Conservation (phyloP, 2,888 invertebrate genomes). For the Rhagonycha fulva region DNA sequence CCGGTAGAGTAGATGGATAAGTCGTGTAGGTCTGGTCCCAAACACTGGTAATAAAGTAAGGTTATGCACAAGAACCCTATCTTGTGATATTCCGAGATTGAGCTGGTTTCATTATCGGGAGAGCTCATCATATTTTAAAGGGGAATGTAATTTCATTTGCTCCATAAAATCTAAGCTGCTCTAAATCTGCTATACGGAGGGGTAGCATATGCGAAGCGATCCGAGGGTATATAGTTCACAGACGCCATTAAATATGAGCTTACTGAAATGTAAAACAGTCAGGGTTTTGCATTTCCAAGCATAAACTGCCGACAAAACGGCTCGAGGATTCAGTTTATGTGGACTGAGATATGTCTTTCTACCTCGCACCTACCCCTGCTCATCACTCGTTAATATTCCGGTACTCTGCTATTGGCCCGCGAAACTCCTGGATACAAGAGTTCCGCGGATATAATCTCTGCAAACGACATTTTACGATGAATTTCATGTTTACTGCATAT, state of each 20-base stretch:
- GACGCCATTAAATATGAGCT: conserved; percentile 59
- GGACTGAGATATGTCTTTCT: conserved; percentile 43
- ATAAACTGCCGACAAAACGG: conserved; percentile 58
- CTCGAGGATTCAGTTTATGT: conserved; percentile 56
- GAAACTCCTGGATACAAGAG: conserved; percentile 37
- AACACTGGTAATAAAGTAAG: conserved; percentile 26
- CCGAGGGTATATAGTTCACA: conserved; percentile 54
- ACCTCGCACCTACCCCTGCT: conserved; percentile 32
- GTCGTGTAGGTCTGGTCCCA: background rate
- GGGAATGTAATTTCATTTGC: conserved; percentile 59
- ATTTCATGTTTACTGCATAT: conserved; percentile 54
- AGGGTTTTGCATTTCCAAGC: conserved; percentile 58
- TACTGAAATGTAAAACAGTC: conserved; percentile 59
- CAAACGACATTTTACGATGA: conserved; percentile 50
- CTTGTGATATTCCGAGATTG: conserved; percentile 44
- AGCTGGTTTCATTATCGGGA: conserved; percentile 58
- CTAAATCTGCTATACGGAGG: conserved; percentile 54
- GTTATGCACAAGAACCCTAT: conserved; percentile 29
- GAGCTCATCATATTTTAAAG: conserved; percentile 59
- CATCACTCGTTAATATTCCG: conserved; percentile 46
- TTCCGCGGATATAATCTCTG: conserved; percentile 46
- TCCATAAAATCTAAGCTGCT: conserved; percentile 58
- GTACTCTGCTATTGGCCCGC: conserved; percentile 40
- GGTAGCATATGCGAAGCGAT: conserved; percentile 54
- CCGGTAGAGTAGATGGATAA: background rate